A percentile compares a stretch with the other conserved stretches of the same genome.
These are phyloP conservation scores for Cynoglossus semilaevis DNA, from an alignment of 2,113 vertebrate species.

Conservation along the genomic window DNA sequence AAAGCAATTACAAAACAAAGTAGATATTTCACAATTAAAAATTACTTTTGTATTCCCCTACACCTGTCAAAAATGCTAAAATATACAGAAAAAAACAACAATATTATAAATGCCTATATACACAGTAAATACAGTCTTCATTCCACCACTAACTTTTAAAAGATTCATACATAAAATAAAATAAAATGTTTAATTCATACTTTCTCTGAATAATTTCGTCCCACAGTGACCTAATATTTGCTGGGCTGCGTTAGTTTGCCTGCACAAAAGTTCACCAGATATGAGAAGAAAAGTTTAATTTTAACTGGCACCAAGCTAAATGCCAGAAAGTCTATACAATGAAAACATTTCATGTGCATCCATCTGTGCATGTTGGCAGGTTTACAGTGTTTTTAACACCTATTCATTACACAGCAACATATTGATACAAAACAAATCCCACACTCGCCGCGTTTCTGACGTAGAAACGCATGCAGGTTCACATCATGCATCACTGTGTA, in stretches of 20 bases:
- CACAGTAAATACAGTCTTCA: conserved; percentile 39
- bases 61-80: too few relatives aligned
- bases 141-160: conserved; percentile 9
- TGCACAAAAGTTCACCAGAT: not conserved
- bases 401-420: conserved; percentile 27
- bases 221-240: not conserved
- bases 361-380: conserved; percentile 22
- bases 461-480: conserved; percentile 27
- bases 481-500: conserved; percentile 30
- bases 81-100: conserved; percentile 9
- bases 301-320: conserved; percentile 14
- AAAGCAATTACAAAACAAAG: conserved; percentile 21
- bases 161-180: conserved; percentile 28
- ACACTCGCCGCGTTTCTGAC: conserved; percentile 7
- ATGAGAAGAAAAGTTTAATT: not conserved
- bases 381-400: conserved; percentile 37
- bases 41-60: too few relatives aligned
- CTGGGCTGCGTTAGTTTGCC: not conserved
- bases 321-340: conserved; percentile 18
- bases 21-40: conserved; percentile 1
- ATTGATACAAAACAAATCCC: conserved; percentile 6
- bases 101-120: conserved; percentile 31
- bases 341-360: conserved; percentile 9
- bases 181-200: not conserved
- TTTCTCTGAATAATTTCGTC: not conserved